Conservation (phyloP, 2,888 invertebrate genomes). For the Proisotoma minuta region DNA sequence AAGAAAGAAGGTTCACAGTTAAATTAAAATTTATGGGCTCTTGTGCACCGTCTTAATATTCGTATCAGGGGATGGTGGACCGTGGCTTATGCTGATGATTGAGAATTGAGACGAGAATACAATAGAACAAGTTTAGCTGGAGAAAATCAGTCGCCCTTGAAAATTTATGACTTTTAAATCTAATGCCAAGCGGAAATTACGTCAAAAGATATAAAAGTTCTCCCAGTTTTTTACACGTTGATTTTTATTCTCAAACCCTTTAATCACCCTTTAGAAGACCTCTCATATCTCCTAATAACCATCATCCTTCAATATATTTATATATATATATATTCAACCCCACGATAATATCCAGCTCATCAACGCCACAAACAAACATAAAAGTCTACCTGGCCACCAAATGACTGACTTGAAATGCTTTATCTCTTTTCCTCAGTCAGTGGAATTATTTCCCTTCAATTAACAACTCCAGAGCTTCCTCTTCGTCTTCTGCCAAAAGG, state of each 20-base stretch:
- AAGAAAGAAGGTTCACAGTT: conserved; percentile 9
- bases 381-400: background rate
- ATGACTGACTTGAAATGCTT: background rate
- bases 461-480: conserved; percentile 4
- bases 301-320: background rate
- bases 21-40: conserved; percentile 5
- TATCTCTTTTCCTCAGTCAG: conserved; percentile 1
- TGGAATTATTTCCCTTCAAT: conserved; percentile 2
- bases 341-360: background rate
- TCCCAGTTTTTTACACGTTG: conserved; percentile 34
- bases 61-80: background rate
- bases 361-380: background rate
- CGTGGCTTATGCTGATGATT: conserved; percentile 5
- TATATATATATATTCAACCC: background rate
- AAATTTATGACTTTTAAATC: conserved; percentile 48
- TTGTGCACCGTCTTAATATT: background rate
- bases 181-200: conserved; percentile 48
- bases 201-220: conserved; percentile 46
- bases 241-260: conserved; percentile 40
- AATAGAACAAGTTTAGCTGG: conserved; percentile 31
- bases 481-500: conserved; percentile 3
- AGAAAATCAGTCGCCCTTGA: conserved; percentile 48
- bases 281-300: background rate
- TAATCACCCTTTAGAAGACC: conserved; percentile 33
- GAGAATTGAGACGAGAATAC: background rate